These are phyloP conservation scores for Archocentrus centrarchus DNA, from an alignment of 2,113 vertebrate genomes.

Conservation along the genomic window DNA sequence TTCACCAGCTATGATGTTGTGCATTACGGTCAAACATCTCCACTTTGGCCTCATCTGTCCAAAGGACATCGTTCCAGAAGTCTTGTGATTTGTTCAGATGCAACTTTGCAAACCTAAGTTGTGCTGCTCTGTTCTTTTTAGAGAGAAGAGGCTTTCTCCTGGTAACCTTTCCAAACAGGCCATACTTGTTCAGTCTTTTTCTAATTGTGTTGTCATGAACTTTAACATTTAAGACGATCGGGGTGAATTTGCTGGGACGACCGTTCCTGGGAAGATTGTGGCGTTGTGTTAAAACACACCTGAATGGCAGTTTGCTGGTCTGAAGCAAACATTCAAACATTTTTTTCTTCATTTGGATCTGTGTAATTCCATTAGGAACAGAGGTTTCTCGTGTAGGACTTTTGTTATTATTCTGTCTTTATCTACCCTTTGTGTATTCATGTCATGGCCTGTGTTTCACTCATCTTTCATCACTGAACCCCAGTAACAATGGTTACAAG, in stretches of 20 bases:
- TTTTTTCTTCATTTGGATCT: too few species aligned
- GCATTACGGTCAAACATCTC: neutral
- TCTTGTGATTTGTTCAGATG: neutral
- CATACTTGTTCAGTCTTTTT: neutral
- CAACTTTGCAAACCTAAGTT: neutral
- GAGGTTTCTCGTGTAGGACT: too few species aligned
- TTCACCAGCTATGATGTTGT: neutral
- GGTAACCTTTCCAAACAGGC: neutral
- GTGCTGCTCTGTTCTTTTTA: neutral
- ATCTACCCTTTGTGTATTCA: too few species aligned
- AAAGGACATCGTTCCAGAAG: neutral
- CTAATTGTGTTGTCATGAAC: neutral
- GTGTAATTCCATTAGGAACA: too few species aligned
- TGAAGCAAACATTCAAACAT: too few species aligned
- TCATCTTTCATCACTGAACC: too few species aligned
- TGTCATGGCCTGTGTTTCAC: too few species aligned
- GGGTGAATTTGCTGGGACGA: neutral
- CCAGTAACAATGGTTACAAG: too few species aligned
- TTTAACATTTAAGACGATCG: neutral
- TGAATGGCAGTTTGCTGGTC: too few species aligned
- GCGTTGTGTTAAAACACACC: too few species aligned
- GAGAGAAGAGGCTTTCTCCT: neutral
- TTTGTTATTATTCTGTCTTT: too few species aligned
- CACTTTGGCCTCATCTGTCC: neutral
- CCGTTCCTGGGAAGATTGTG: too few species aligned